phyloP scores from a whole-genome alignment of 2,113 vertebrate genomes.

The Microcebus tavaratra region DNA sequence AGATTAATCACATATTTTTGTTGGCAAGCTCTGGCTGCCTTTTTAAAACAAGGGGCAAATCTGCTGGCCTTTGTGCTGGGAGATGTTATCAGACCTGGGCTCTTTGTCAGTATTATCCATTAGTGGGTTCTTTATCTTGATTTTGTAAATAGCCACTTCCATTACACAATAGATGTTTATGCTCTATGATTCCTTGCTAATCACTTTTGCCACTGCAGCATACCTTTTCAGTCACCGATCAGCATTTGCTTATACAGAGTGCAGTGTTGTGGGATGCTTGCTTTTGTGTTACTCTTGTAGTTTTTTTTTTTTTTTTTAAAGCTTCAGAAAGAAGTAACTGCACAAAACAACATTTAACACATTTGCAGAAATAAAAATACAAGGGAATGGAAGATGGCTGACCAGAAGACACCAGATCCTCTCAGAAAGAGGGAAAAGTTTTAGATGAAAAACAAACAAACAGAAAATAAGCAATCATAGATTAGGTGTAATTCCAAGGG shows the following conservation, averaged over 20 bases:
- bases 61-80: slow-evolving; percentile 11
- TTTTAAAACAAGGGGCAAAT: slow-evolving; percentile 57
- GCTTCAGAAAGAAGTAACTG: slow-evolving; percentile 3
- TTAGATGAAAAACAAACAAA: too few relatives aligned
- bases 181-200: background rate
- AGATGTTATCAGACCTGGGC: slow-evolving; percentile 42
- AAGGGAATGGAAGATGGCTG: background rate
- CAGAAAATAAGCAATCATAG: too few relatives aligned
- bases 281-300: background rate
- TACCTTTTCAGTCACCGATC: background rate
- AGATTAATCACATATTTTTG: slow-evolving; percentile 61
- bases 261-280: background rate
- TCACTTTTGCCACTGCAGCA: background rate
- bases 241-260: background rate
- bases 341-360: background rate
- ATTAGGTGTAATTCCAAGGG: too few relatives aligned
- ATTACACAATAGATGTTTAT: background rate
- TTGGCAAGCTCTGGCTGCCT: slow-evolving; percentile 48
- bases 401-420: too few relatives aligned
- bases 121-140: background rate
- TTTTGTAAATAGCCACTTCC: slow-evolving; percentile 29
- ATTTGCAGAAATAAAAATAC: background rate
- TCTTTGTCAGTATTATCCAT: slow-evolving; percentile 21
- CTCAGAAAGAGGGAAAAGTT: too few relatives aligned
- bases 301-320: background rate